Evolutionary conservation across 2,888 invertebrate species (phyloP).

Genomic region (Ommatoiulus sabulosus): DNA sequence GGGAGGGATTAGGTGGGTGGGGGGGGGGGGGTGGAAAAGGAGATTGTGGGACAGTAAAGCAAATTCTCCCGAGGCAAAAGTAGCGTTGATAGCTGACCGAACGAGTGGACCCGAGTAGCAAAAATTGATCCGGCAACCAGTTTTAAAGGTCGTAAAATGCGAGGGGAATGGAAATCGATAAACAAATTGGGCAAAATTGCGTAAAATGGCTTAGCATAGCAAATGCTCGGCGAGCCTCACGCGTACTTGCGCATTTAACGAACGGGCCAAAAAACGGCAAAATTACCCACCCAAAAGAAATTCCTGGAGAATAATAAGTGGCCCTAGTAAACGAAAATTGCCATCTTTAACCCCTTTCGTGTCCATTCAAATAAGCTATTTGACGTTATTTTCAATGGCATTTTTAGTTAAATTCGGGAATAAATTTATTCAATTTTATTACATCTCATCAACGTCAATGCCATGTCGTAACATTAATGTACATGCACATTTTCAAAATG

Average conservation of each 20-base stretch:
- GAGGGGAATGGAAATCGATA: neutral
- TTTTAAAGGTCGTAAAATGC: slow-evolving; percentile 40
- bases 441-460: no score
- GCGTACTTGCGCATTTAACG: neutral
- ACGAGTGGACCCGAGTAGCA: slow-evolving; percentile 30
- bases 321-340: neutral
- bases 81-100: neutral
- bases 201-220: neutral
- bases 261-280: neutral
- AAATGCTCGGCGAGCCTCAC: neutral
- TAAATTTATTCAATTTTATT: no score
- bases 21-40: neutral
- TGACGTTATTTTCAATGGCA: no score
- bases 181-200: slow-evolving; percentile 6
- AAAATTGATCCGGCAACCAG: neutral
- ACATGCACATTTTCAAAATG: no score
- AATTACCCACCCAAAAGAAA: neutral
- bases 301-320: neutral
- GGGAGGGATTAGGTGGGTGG: neutral
- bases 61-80: neutral
- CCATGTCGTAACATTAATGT: no score
- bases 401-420: no score
- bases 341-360: neutral
- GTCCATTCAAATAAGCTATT: no score
- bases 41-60: neutral